Percentiles rank a stretch among this genome's conserved stretches.
phyloP scores from a whole-genome alignment of 2,797 vertebrate species.

The Euthynnus affinis region DNA sequence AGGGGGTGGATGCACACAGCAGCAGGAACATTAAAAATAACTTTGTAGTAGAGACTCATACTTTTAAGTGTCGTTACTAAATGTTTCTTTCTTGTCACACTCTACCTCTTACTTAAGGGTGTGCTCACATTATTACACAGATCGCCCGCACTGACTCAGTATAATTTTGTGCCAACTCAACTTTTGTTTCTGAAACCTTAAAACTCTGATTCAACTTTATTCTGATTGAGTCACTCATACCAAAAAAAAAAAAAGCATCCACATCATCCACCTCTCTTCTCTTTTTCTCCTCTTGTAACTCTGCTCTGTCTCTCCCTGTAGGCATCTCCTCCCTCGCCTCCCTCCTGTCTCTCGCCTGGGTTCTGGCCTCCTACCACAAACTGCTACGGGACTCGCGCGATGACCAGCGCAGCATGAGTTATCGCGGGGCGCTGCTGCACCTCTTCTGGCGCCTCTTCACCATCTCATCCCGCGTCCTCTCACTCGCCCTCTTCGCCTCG shows the following conservation, averaged over 20 bases:
- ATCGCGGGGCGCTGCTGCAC: conserved; percentile 96
- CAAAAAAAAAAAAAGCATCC: not conserved
- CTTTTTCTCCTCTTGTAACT: not conserved
- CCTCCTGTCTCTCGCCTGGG: conserved; percentile 98
- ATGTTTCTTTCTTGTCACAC: conserved; percentile 50
- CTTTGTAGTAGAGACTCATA: conserved; percentile 37
- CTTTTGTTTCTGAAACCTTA: conserved; percentile 1
- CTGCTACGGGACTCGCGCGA: conserved; percentile 97
- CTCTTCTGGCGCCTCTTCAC: conserved; percentile 99
- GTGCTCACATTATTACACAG: conserved; percentile 22
- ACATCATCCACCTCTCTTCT: conserved; percentile 9
- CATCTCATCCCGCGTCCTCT: conserved; percentile 98
- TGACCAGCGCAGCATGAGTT: conserved; percentile 99
- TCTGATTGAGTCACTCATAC: conserved; percentile 16
- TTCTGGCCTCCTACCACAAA: conserved; percentile 99
- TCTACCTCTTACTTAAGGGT: conserved; percentile 41
- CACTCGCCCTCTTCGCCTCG: conserved; percentile 99
- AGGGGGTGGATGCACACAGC: conserved; percentile 41
- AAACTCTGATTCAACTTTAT: conserved; percentile 19
- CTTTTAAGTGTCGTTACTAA: conserved; percentile 32
- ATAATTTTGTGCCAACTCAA: conserved; percentile 10
- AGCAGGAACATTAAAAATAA: conserved; percentile 60
- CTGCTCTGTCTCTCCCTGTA: conserved; percentile 64
- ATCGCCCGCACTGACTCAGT: conserved; percentile 49
- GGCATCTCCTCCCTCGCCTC: conserved; percentile 97